These are phyloP conservation scores for Hippasteria phrygiana DNA, from an alignment of 53 echinoderm and acorn worm species.

Conservation along the genomic window DNA sequence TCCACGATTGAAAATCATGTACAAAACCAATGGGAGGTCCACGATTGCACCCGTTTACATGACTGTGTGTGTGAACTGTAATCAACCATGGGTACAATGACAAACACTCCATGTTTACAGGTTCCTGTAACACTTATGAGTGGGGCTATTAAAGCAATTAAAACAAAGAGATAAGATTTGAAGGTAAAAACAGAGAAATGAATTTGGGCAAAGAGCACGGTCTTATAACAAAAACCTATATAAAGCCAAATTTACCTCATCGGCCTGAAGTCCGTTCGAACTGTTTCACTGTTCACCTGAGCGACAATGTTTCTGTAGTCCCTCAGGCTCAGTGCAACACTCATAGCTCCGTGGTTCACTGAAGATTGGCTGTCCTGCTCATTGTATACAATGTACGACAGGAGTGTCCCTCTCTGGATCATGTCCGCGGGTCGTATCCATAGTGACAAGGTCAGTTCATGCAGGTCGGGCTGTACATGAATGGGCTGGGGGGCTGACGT, in stretches of 20 bases:
- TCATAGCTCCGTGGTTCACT: conserved; percentile 45
- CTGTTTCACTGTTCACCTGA: conserved; percentile 68
- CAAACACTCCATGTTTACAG: too few species aligned
- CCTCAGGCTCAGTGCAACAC: conserved; percentile 70
- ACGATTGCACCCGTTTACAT: too few species aligned
- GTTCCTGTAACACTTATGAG: too few species aligned
- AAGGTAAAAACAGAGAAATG: too few species aligned
- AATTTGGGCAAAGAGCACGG: too few species aligned
- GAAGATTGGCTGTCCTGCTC: neutral
- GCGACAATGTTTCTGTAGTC: conserved; percentile 77
- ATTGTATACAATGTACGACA: conserved; percentile 50
- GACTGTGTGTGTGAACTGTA: too few species aligned
- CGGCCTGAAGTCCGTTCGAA: conserved; percentile 60
- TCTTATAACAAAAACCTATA: too few species aligned
- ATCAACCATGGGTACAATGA: too few species aligned
- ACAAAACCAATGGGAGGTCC: too few species aligned
- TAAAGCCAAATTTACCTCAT: conserved; percentile 48
- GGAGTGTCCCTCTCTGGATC: conserved; percentile 26
- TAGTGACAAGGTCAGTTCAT: conserved; percentile 64
- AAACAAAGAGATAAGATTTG: too few species aligned
- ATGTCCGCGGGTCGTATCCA: conserved; percentile 65
- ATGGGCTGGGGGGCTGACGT: conserved; percentile 13
- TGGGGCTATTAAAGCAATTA: too few species aligned
- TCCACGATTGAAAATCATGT: too few species aligned
- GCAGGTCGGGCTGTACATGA: conserved; percentile 60